A percentile compares a stretch with the other conserved stretches of the same genome.
These are phyloP conservation scores for Drosophila kepulauana DNA, from an alignment of 1,140 invertebrate genomes.

Conservation along the genomic window DNA sequence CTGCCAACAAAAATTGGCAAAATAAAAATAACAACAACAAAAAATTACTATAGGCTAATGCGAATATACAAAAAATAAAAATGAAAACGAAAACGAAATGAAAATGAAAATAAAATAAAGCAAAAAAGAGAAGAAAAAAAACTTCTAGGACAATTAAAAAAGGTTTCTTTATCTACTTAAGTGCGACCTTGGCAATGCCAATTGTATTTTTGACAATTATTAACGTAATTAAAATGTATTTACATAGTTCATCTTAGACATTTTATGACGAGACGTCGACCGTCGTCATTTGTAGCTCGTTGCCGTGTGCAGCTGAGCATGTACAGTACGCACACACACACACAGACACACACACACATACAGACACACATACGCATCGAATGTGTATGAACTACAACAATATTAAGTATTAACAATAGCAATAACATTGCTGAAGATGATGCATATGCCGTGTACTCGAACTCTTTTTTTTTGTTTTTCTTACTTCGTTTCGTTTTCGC, in stretches of 20 bases:
- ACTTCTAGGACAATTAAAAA: conserved; percentile 82
- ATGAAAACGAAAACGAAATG: background rate
- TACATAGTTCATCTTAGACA: conserved; percentile 75
- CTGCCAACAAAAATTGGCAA: conserved; percentile 50
- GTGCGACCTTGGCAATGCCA: conserved; percentile 77
- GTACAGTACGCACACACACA: conserved; percentile 26
- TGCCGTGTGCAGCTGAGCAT: conserved; percentile 74
- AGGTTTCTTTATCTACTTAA: conserved; percentile 55
- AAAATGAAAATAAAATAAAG: conserved; percentile 41
- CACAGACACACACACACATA: conserved; percentile 4
- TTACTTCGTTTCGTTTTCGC: conserved; percentile 41
- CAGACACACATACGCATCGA: background rate
- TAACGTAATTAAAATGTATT: conserved; percentile 84
- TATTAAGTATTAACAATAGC: conserved; percentile 36
- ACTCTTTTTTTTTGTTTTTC: conserved; percentile 9
- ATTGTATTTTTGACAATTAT: conserved; percentile 83
- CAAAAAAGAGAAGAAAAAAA: conserved; percentile 40
- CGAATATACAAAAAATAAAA: conserved; percentile 23
- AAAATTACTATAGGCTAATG: conserved; percentile 16
- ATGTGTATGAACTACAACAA: conserved; percentile 3
- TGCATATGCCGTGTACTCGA: conserved; percentile 33
- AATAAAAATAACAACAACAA: conserved; percentile 27
- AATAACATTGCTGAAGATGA: conserved; percentile 55
- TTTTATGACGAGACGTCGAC: conserved; percentile 58
- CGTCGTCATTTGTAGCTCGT: conserved; percentile 52